Evolutionary conservation across 2,113 vertebrate species (phyloP).

Genomic region (Microcebus griseorufus): DNA sequence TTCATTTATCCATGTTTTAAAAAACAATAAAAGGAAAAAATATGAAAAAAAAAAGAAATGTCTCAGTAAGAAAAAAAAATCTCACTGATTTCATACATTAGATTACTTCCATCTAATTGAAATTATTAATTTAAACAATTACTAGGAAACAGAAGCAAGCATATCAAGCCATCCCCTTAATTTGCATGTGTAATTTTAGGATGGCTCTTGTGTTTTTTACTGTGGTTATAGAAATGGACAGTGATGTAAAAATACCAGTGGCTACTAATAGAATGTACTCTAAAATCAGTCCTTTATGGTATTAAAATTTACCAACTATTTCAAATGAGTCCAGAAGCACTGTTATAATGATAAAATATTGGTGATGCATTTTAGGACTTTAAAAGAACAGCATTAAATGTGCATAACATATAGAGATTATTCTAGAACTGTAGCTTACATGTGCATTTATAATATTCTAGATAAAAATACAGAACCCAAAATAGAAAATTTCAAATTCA

Average conservation of each 20-base stretch:
- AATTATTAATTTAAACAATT: slow-evolving; percentile 14
- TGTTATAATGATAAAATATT: not conserved
- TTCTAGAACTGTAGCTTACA: not conserved
- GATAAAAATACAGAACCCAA: not conserved
- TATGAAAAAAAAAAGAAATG: not conserved
- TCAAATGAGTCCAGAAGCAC: not conserved
- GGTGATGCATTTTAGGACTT: not conserved
- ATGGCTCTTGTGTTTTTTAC: not conserved
- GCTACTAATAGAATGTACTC: not conserved
- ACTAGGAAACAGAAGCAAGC: slow-evolving; percentile 1
- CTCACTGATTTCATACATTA: not conserved
- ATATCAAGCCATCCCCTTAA: not conserved
- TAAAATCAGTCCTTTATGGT: not conserved
- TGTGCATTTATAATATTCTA: not conserved
- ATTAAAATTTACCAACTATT: not conserved
- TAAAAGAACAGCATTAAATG: not conserved
- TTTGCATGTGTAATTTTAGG: not conserved
- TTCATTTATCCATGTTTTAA: not conserved
- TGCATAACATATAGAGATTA: not conserved
- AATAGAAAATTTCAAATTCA: not conserved
- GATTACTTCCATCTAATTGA: slow-evolving; percentile 58
- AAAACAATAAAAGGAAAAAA: not conserved
- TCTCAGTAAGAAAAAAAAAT: slow-evolving; percentile 44
- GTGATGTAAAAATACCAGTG: not conserved
- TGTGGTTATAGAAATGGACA: not conserved